Percentiles rank a stretch among this genome's conserved stretches.
Evolutionary conservation across 2,113 vertebrate genomes (phyloP).

Genomic region (Oceanodroma tethys): DNA sequence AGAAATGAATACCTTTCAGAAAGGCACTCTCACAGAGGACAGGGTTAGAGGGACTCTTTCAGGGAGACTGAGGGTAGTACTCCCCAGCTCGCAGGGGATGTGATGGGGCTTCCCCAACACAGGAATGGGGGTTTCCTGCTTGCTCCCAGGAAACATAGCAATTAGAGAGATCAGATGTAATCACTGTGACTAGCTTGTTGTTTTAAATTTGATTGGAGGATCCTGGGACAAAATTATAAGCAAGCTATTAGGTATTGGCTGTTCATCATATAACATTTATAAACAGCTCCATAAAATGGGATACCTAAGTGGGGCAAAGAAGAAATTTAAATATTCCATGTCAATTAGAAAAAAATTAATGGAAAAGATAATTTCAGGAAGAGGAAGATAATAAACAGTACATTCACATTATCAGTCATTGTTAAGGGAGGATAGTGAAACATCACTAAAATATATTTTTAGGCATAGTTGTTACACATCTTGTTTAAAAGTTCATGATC

Average conservation of each 20-base stretch:
- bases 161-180: neutral
- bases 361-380: neutral
- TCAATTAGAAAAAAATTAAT: neutral
- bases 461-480: neutral
- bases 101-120: neutral
- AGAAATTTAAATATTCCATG: neutral
- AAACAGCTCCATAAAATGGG: neutral
- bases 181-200: neutral
- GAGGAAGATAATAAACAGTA: neutral
- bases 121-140: neutral
- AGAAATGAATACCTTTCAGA: neutral
- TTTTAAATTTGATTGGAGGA: neutral
- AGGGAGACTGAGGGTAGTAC: neutral
- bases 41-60: neutral
- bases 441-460: neutral
- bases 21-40: neutral
- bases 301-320: neutral
- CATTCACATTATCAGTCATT: neutral
- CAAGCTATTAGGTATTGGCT: fast-evolving
- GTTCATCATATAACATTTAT: neutral
- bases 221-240: neutral
- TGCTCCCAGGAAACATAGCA: neutral
- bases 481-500: neutral
- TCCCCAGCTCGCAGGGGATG: neutral
- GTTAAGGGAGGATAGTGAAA: neutral